These are phyloP conservation scores for Triplophysa rosa DNA, from an alignment of 2,113 vertebrate genomes.

Conservation along the genomic window DNA sequence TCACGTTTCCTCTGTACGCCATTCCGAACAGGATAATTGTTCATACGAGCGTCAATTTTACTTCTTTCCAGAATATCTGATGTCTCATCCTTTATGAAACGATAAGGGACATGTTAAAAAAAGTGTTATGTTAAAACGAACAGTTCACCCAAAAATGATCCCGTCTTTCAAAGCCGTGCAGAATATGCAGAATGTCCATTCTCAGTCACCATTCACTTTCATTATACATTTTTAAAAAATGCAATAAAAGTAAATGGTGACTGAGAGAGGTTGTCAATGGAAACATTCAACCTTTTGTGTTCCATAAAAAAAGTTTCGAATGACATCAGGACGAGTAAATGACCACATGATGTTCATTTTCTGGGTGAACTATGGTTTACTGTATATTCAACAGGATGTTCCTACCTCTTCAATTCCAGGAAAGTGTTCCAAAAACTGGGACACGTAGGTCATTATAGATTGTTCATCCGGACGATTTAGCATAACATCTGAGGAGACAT, in stretches of 20 bases:
- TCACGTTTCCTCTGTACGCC: constrained; percentile 65
- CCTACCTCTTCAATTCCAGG: constrained; percentile 87
- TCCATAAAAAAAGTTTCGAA: too few relatives aligned
- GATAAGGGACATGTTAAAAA: constrained; percentile 12
- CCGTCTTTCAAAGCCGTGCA: too few relatives aligned
- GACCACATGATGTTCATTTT: too few relatives aligned
- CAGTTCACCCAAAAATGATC: too few relatives aligned
- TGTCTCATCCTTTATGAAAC: constrained; percentile 60
- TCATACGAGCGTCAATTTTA: constrained; percentile 59
- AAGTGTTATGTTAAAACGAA: not conserved
- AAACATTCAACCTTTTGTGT: too few relatives aligned
- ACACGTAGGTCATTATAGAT: constrained; percentile 92
- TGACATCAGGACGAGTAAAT: too few relatives aligned
- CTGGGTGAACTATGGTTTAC: not conserved
- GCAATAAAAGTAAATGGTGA: too few relatives aligned
- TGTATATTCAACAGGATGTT: not conserved
- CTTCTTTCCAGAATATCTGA: constrained; percentile 65
- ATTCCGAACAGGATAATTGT: constrained; percentile 58
- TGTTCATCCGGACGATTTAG: constrained; percentile 88
- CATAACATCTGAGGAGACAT: constrained; percentile 79
- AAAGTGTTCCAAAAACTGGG: constrained; percentile 94
- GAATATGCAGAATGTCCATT: too few relatives aligned
- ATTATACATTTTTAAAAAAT: too few relatives aligned
- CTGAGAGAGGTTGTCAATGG: too few relatives aligned
- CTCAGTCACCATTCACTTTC: too few relatives aligned